Conservation (phyloP, 1,140 invertebrate genomes). For the Drosophila nigromelanica region DNA sequence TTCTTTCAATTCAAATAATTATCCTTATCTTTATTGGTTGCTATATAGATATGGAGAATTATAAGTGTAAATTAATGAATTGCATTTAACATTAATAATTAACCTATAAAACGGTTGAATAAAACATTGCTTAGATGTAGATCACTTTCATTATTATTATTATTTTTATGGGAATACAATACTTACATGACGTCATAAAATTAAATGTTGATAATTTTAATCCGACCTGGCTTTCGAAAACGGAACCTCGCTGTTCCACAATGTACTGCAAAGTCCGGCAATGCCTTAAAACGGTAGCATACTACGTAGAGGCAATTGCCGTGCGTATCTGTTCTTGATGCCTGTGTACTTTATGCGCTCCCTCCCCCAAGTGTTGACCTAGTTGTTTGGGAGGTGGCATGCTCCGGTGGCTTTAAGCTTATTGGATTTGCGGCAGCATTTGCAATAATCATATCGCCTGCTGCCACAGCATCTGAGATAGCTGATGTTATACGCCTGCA, state of each 20-base stretch:
- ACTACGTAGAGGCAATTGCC: conserved; percentile 3
- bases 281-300: neutral
- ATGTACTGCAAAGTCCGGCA: neutral
- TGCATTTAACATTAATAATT: too few species aligned
- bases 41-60: too few species aligned
- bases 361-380: conserved; percentile 35
- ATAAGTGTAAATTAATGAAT: too few species aligned
- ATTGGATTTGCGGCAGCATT: conserved; percentile 60
- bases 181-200: too few species aligned
- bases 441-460: conserved; percentile 69
- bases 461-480: conserved; percentile 19
- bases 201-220: neutral
- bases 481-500: conserved; percentile 6
- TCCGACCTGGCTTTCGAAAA: too few species aligned
- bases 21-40: too few species aligned
- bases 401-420: conserved; percentile 34
- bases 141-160: too few species aligned
- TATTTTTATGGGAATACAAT: too few species aligned
- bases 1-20: too few species aligned
- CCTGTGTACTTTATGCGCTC: conserved; percentile 14
- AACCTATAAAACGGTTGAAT: too few species aligned
- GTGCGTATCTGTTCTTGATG: conserved; percentile 2
- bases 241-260: neutral
- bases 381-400: conserved; percentile 16
- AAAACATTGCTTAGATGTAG: too few species aligned